Percentiles rank a stretch among this genome's conserved stretches.
These are phyloP conservation scores for Lissocephala sabroskyi DNA, from an alignment of 2,888 invertebrate genomes.

Conservation along the genomic window DNA sequence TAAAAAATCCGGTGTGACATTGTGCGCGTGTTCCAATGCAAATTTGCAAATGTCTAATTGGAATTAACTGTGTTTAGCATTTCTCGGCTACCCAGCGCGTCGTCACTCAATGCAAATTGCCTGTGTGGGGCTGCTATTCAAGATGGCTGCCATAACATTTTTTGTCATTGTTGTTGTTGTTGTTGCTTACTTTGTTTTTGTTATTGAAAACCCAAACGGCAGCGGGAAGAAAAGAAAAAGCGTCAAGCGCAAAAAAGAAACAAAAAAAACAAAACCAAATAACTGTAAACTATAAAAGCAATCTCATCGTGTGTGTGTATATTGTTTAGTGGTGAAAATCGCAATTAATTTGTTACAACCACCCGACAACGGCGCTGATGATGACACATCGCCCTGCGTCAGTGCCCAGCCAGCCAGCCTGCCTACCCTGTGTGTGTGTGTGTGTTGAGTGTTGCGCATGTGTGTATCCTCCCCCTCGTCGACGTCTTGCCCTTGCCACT, in stretches of 20 bases:
- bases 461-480: slow-evolving; percentile 26
- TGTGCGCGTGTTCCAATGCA: not conserved
- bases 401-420: too few relatives aligned
- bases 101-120: slow-evolving; percentile 27
- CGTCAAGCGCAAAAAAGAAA: slow-evolving; percentile 21
- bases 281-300: slow-evolving; percentile 23
- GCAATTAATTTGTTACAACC: slow-evolving; percentile 33
- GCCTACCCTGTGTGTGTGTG: slow-evolving; percentile 16
- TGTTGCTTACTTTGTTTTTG: slow-evolving; percentile 29
- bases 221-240: not conserved
- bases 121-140: slow-evolving; percentile 63
- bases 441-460: slow-evolving; percentile 15
- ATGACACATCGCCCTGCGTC: slow-evolving; percentile 56
- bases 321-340: not conserved
- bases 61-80: too few relatives aligned
- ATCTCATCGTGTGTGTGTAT: too few relatives aligned
- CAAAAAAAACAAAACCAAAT: slow-evolving; percentile 35
- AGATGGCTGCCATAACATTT: slow-evolving; percentile 71
- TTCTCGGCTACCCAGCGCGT: slow-evolving; percentile 4
- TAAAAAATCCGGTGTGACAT: slow-evolving; percentile 1
- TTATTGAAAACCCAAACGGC: not conserved
- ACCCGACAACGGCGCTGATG: slow-evolving; percentile 53
- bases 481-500: slow-evolving; percentile 15
- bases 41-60: slow-evolving; percentile 36
- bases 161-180: slow-evolving; percentile 49